Conservation (phyloP, 1,140 invertebrate species). For the Centruroides sculpturatus region DNA sequence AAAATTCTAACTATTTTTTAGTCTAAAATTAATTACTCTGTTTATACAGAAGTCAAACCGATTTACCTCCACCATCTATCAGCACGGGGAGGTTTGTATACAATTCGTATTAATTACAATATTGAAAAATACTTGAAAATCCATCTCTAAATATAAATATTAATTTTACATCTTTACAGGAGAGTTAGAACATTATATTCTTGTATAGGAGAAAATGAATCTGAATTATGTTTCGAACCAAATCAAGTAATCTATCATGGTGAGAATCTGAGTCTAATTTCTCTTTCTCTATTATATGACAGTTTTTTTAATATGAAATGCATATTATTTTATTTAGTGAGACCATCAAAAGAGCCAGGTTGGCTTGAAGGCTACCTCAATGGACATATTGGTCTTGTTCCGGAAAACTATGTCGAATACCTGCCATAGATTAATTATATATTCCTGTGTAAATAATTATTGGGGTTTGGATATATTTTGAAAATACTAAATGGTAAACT, state of each 20-base stretch:
- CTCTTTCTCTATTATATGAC: too few relatives aligned
- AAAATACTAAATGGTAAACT: too few relatives aligned
- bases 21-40: too few relatives aligned
- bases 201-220: slow-evolving; percentile 88
- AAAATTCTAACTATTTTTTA: too few relatives aligned
- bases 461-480: too few relatives aligned
- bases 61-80: too few relatives aligned
- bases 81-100: too few relatives aligned
- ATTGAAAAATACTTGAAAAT: too few relatives aligned
- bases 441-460: too few relatives aligned
- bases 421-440: slow-evolving; percentile 17
- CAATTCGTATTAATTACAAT: too few relatives aligned
- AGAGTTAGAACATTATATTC: slow-evolving; percentile 83
- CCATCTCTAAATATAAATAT: too few relatives aligned
- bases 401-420: slow-evolving; percentile 90
- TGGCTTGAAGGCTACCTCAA: slow-evolving; percentile 92
- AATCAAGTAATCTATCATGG: slow-evolving; percentile 96
- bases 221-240: slow-evolving; percentile 93
- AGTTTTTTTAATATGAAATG: slow-evolving; percentile 13
- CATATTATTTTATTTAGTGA: slow-evolving; percentile 44
- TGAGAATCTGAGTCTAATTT: slow-evolving; percentile 33
- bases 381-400: slow-evolving; percentile 84
- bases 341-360: slow-evolving; percentile 78
- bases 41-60: too few relatives aligned
- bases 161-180: slow-evolving; percentile 9